phyloP scores from a whole-genome alignment of 2,888 invertebrate genomes.

The Cerastis leucographa region DNA sequence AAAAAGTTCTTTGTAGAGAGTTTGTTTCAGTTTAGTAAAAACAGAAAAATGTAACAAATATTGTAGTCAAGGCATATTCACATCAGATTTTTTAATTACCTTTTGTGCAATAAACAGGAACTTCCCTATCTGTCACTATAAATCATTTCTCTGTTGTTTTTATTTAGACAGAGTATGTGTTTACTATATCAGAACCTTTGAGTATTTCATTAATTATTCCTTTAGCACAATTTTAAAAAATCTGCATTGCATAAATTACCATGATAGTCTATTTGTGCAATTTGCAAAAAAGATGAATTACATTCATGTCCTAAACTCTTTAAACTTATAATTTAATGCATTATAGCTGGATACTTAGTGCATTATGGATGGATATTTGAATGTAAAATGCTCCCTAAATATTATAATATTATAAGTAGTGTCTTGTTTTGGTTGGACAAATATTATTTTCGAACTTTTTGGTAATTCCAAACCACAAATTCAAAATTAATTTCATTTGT shows the following conservation, averaged over 20 bases:
- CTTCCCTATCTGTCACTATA: not conserved
- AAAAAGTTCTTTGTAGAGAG: not conserved
- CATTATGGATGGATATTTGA: not conserved
- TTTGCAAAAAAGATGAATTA: not conserved
- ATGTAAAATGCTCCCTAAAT: not conserved
- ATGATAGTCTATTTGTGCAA: not conserved
- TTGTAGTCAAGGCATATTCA: not conserved
- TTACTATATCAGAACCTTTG: not conserved
- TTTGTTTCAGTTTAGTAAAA: not conserved
- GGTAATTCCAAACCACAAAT: constrained; percentile 10
- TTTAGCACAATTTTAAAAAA: not conserved
- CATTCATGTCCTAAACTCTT: not conserved
- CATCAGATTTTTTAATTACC: not conserved
- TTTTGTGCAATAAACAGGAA: not conserved
- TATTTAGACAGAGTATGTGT: not conserved
- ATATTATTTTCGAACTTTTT: not conserved
- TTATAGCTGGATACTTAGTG: not conserved
- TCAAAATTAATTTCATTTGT: constrained; percentile 75
- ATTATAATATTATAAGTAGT: not conserved
- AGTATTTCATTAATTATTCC: not conserved
- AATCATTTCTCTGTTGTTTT: constrained; percentile 1
- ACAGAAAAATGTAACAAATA: not conserved
- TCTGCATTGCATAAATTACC: not conserved
- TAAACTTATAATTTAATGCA: not conserved
- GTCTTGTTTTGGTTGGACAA: not conserved